Base-by-base conservation (phyloP, 2,888 invertebrate species). In the Caenorhabditis virilis region DNA sequence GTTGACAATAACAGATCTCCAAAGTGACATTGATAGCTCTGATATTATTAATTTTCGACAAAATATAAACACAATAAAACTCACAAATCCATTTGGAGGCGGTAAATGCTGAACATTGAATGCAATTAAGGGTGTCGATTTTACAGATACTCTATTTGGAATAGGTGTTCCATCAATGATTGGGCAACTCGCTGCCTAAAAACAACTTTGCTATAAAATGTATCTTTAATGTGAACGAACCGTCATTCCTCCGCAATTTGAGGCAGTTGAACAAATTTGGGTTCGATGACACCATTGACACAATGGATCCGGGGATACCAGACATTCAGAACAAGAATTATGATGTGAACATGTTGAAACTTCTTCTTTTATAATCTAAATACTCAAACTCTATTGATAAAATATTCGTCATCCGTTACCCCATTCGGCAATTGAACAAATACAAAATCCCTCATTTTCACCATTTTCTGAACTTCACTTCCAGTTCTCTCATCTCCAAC, bases 251-350 rank as follows among this genome's bases (percentile, higher is more conserved):
- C 50, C 16, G 26, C 68, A 68, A 20, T 41, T 49, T 7, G 57
- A 39, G 3, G 60, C 23, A 0, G 63, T 63, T 0, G 77, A 69
- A 54, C 82, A 82, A 4, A 59, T 62, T 50, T 84, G 84, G 49
- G 84, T 83, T 11, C 84, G 78, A 18, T 83, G 80, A 70, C 85
- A 85, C 85, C 85, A 85, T 4, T 85, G 84, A 77, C 85, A 85
- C 66, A 85, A 82, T 0, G 85, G 85, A 65, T 85, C 85, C 3
- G 79, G 78, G 35, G 83, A 78, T 20, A 76, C 69, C 20, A 84
- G 75, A 68, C 85, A 85, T 22, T 75, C 68, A 25, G 77, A 74
- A 65, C 85, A 85, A 7, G 76, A 76, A 1, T 69, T 58, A 54
- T 83, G 74, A 42, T 76, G 73, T 4, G 74, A 72, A 72, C 85